phyloP scores from a whole-genome alignment of 2,797 vertebrate genomes.

The Phrynocephalus forsythii region DNA sequence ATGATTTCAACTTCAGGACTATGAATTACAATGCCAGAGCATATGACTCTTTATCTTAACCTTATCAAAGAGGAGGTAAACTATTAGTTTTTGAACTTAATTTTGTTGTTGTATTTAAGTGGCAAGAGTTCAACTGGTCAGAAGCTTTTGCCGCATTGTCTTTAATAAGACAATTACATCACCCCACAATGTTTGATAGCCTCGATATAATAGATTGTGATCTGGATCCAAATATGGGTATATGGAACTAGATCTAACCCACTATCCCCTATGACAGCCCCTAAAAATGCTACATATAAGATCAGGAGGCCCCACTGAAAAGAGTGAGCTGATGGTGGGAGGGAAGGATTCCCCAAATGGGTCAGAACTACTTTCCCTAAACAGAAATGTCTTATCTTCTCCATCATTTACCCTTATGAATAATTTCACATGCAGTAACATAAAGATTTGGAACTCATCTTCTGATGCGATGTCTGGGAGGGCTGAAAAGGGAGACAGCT shows the following conservation, averaged over 20 bases:
- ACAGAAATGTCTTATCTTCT: background rate
- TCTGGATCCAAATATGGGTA: too few relatives aligned
- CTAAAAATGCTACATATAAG: background rate
- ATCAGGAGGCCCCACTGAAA: background rate
- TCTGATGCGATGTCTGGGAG: background rate
- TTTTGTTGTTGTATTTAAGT: background rate
- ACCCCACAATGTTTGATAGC: background rate
- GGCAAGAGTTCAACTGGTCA: background rate
- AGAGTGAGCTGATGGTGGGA: background rate
- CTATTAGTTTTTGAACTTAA: slow-evolving; percentile 20
- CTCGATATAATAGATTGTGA: too few relatives aligned
- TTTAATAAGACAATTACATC: background rate
- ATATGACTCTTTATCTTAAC: too few relatives aligned
- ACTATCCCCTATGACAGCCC: background rate
- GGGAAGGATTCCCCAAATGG: background rate
- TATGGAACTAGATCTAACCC: too few relatives aligned
- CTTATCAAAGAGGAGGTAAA: background rate
- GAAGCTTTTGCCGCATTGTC: slow-evolving; percentile 9
- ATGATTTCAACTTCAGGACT: too few relatives aligned
- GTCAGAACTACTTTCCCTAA: background rate
- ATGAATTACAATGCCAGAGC: too few relatives aligned
- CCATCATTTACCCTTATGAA: background rate
- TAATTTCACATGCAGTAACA: background rate
- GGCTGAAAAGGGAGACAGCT: slow-evolving; percentile 4
- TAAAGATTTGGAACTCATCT: slow-evolving; percentile 8